Conservation (phyloP, 2,113 vertebrate species). For the Halichoeres trimaculatus region DNA sequence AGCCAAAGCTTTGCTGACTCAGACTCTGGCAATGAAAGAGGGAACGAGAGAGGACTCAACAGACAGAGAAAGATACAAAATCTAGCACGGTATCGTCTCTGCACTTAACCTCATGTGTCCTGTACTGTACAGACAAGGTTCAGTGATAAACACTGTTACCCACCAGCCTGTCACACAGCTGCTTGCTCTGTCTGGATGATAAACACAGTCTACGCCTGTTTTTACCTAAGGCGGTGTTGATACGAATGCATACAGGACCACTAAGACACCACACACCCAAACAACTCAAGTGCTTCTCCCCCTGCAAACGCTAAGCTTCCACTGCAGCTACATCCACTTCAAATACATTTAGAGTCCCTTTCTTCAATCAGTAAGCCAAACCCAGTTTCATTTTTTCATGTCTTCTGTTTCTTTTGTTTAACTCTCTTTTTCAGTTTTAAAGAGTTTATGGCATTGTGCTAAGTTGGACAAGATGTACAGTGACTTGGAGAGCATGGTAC, state of each 20-base stretch:
- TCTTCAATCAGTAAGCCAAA: no score
- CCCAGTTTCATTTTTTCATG: not conserved
- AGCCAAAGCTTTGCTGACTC: not conserved
- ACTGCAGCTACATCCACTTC: no score
- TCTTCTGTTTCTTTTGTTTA: not conserved
- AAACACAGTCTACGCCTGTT: constrained; percentile 23
- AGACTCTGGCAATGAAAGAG: not conserved
- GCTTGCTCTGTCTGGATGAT: constrained; percentile 39
- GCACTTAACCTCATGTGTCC: constrained; percentile 67
- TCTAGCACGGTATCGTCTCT: constrained; percentile 61
- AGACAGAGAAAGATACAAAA: not conserved
- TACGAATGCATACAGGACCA: constrained; percentile 12
- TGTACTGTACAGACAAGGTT: constrained; percentile 13
- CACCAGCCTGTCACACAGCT: constrained; percentile 30
- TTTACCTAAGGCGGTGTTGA: constrained; percentile 4
- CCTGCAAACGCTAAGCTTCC: not conserved
- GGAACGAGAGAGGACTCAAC: not conserved
- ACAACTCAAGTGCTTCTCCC: not conserved
- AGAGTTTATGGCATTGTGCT: not conserved
- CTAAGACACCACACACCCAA: constrained; percentile 11
- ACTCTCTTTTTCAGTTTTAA: not conserved
- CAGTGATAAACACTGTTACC: constrained; percentile 26
- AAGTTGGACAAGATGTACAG: not conserved
- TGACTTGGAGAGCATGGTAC: not conserved
- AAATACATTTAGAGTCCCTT: not conserved